Evolutionary conservation across 1,140 invertebrate genomes (phyloP).

Genomic region (Phymorhynchus buccinoides): DNA sequence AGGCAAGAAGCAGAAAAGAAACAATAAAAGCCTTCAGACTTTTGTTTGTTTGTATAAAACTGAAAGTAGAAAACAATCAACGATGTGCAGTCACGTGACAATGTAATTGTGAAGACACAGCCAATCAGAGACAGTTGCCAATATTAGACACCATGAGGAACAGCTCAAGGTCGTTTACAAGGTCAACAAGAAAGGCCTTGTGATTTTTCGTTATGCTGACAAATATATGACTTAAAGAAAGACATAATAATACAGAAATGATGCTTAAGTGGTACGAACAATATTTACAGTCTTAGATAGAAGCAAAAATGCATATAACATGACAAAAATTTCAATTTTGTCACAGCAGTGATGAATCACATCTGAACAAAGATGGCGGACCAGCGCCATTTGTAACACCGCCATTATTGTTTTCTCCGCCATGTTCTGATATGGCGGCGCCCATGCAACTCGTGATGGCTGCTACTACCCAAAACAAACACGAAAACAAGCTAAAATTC

Average conservation of each 20-base stretch:
- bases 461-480: conserved; percentile 73
- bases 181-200: conserved; percentile 26
- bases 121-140: not conserved
- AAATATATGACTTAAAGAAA: not conserved
- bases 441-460: conserved; percentile 77
- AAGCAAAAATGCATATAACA: not conserved
- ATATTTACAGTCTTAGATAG: not conserved
- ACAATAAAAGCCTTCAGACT: too few species aligned
- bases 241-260: not conserved
- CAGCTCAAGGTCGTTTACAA: conserved; percentile 36
- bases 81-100: not conserved
- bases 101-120: not conserved
- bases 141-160: not conserved
- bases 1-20: too few species aligned
- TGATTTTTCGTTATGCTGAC: not conserved
- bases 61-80: not conserved
- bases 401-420: conserved; percentile 72
- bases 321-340: not conserved
- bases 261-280: not conserved
- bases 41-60: too few species aligned
- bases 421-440: conserved; percentile 81
- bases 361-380: conserved; percentile 69
- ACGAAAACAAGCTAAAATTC: conserved; percentile 18
- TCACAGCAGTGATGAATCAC: not conserved
- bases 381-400: conserved; percentile 68